Conservation (phyloP, 2,113 vertebrate species). For the Protobothrops flavoviridis region DNA sequence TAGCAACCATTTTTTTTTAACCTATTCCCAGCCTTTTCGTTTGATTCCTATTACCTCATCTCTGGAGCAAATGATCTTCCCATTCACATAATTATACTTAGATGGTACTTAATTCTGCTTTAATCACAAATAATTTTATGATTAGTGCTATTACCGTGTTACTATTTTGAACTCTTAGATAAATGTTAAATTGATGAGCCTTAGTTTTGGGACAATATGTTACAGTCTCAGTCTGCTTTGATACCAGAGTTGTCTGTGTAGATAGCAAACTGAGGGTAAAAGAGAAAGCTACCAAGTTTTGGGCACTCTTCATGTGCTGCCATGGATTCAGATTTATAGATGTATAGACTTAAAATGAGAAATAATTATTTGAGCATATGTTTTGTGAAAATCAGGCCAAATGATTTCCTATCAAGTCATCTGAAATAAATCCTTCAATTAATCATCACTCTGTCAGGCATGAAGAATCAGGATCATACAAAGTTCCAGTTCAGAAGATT, state of each 20-base stretch:
- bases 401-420: not conserved
- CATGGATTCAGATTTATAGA: not conserved
- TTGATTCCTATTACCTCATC: constrained; percentile 36
- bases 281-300: not conserved
- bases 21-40: constrained; percentile 30
- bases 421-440: not conserved
- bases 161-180: constrained; percentile 29
- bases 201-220: not conserved
- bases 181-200: constrained; percentile 24
- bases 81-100: constrained; percentile 47
- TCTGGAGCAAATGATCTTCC: constrained; percentile 34
- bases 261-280: not conserved
- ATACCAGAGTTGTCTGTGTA: not conserved
- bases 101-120: constrained; percentile 48
- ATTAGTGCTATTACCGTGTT: constrained; percentile 30
- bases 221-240: not conserved
- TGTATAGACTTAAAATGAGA: not conserved
- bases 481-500: not conserved
- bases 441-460: not conserved
- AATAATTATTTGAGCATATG: not conserved
- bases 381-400: not conserved
- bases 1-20: constrained; percentile 25
- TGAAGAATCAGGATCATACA: not conserved
- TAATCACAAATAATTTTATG: constrained; percentile 44
- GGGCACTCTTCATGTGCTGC: not conserved